Base-by-base conservation (phyloP, 2,113 vertebrate genomes). In the Myiagra hebetior region DNA sequence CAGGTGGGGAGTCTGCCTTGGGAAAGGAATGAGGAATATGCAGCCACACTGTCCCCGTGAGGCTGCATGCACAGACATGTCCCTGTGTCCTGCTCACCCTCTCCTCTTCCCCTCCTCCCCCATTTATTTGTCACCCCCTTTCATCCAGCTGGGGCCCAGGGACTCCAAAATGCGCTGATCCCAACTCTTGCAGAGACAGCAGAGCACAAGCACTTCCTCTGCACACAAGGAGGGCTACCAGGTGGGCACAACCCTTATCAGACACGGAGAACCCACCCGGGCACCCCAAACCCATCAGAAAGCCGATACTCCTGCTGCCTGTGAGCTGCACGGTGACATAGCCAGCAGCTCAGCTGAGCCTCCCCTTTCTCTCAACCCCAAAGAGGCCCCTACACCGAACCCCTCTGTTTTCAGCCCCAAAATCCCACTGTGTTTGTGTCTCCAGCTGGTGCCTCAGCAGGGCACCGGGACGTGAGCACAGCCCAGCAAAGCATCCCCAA, bases 1-100 rank as follows among this genome's bases (percentile, higher is more conserved):
- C 53, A 79, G 96, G 91, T 70, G 90, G 77, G 77, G 90, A 89
- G 11, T 2, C 49, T 49, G 80, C 53, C 74, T 26, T 4, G 74
- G 86, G 86, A 68, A 80, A 83, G 95, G 94, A 93, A 96, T 93
- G 95, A 92, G 83, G 95, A 92, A 15, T 44, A 6, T 47, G 89
- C 53, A 73, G 72, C 49, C 10, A 1, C 76, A 1, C 44, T 69
- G 91, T 57, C 76, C 78, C 20, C 2, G 3, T 2, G 64, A 74
- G 82, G 52, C 90, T 91, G 90, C 93, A n/a, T 64, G 93, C 79
- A 91, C 0, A 0, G 89, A n/a, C 95, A 80, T 1, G 86, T 84
- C 95, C 2, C 2, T 50, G 55, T 75, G 68, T 68, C 77, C 81
- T 44, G 39, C 64, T 52, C 42, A 9, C 70, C 47, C 33, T 33